phyloP scores from a whole-genome alignment of 2,113 vertebrate genomes.

The Clupea harengus region DNA sequence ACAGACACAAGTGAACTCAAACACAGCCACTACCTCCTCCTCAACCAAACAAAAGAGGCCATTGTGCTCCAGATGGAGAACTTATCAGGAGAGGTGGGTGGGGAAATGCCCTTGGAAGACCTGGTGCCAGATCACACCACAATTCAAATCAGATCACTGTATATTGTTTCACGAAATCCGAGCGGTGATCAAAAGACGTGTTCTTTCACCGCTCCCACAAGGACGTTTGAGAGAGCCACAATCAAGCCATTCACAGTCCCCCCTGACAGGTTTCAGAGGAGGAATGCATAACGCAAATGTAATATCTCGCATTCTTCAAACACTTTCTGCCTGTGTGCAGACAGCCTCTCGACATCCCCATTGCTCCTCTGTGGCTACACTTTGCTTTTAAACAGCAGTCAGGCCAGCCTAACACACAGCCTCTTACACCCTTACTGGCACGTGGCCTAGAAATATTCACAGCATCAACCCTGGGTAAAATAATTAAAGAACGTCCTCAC shows the following conservation, averaged over 20 bases:
- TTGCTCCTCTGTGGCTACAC: constrained; percentile 49
- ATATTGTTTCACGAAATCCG: constrained; percentile 71
- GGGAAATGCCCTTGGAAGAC: constrained; percentile 44
- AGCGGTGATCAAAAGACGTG: constrained; percentile 68
- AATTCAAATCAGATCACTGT: constrained; percentile 66
- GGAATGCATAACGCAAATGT: constrained; percentile 49
- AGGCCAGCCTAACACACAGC: neutral
- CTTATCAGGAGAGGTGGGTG: constrained; percentile 59
- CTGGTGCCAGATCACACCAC: constrained; percentile 55
- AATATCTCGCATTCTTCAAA: constrained; percentile 59
- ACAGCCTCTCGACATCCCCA: constrained; percentile 12
- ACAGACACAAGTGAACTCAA: constrained; percentile 45
- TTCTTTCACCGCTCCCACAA: constrained; percentile 43
- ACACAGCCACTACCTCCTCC: constrained; percentile 35
- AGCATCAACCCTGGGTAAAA: neutral
- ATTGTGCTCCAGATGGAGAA: constrained; percentile 68
- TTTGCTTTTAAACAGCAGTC: neutral
- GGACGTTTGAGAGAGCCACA: constrained; percentile 57
- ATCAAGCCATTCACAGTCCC: constrained; percentile 60
- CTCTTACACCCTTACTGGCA: neutral
- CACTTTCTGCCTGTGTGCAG: constrained; percentile 49
- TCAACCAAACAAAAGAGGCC: constrained; percentile 63
- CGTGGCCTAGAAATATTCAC: too few relatives aligned
- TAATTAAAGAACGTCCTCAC: neutral
- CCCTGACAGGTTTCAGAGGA: constrained; percentile 55